These are phyloP conservation scores for Oreochromis spilurus DNA, from an alignment of 2,113 vertebrate species.

Conservation along the genomic window DNA sequence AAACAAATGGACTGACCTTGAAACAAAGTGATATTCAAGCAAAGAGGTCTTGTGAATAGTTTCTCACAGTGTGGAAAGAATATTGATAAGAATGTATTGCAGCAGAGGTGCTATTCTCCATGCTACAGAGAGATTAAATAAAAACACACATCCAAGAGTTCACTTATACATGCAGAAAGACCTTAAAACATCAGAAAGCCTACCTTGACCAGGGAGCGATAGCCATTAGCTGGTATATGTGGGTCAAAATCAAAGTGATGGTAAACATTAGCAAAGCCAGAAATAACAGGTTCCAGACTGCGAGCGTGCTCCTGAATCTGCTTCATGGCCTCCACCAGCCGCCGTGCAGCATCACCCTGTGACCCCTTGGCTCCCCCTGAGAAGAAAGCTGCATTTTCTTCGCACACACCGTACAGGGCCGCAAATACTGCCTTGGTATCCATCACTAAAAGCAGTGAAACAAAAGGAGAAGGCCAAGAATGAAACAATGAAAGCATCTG, in stretches of 20 bases:
- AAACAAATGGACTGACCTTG: constrained; percentile 53
- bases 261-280: constrained; percentile 74
- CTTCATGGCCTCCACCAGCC: constrained; percentile 71
- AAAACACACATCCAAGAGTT: not conserved
- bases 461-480: not conserved
- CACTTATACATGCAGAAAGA: not conserved
- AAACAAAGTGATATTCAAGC: constrained; percentile 37
- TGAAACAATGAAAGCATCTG: not conserved
- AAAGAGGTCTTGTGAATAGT: not conserved
- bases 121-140: not conserved
- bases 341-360: constrained; percentile 68
- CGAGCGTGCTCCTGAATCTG: constrained; percentile 79
- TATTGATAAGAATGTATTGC: constrained; percentile 9
- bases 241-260: constrained; percentile 88
- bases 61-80: constrained; percentile 22
- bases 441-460: constrained; percentile 68
- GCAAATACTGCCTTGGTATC: constrained; percentile 82
- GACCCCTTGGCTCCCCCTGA: constrained; percentile 65
- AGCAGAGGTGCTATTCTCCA: not conserved
- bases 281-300: constrained; percentile 77
- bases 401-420: constrained; percentile 77
- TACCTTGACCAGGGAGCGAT: constrained; percentile 86
- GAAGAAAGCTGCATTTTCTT: constrained; percentile 84
- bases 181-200: not conserved
- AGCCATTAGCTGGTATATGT: constrained; percentile 85